Base-by-base conservation (phyloP, 2,797 vertebrate species). In the Mastacembelus armatus region DNA sequence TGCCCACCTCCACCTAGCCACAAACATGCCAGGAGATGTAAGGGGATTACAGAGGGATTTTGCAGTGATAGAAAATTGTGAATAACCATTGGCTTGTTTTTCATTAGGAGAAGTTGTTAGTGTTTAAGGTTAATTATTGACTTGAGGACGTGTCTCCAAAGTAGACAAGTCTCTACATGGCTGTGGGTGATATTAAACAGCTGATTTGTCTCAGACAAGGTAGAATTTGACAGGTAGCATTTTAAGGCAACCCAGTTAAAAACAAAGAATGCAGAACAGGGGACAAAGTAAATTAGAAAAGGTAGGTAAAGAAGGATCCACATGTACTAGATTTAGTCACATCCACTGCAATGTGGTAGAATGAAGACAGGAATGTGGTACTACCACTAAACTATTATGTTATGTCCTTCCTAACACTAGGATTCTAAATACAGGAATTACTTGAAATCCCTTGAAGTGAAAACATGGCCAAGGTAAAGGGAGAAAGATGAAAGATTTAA, bases 121-220 rank as follows among this genome's bases (percentile, higher is more conserved):
- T 87, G 83, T 88, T 87, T 88, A 75, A 85, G 73, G 81, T 79
- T 90, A 86, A 92, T 91, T 88, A 85, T 85, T 59, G 66, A 84
- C 83, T 73, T 24, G 58, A 81, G 85, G 80, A 80, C 56, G 21
- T 27, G 51, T 44, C 72, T 76, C 3, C 38, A 26, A 75, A 74
- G 54, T 81, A 76, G 52, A 29, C 62, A 68, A 63, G 64, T 63
- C 51, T 36, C 64, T 61, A 45, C 55, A 33, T 76, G 38, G 59
- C 67, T 60, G 47, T 74, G 50, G 32, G 55, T 56, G 65, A 35
- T 77, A 84, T 88, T 81, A 87, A 87, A 87, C 51, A 74, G 86
- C 50, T 77, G 79, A 88, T 90, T 77, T 50, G 66, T 74, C 45
- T 68, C 74, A 78, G 78, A 78, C 50, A 47, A 69, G 83, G 61